phyloP scores from a whole-genome alignment of 2,113 vertebrate species.

The Balaenoptera acutorostrata region DNA sequence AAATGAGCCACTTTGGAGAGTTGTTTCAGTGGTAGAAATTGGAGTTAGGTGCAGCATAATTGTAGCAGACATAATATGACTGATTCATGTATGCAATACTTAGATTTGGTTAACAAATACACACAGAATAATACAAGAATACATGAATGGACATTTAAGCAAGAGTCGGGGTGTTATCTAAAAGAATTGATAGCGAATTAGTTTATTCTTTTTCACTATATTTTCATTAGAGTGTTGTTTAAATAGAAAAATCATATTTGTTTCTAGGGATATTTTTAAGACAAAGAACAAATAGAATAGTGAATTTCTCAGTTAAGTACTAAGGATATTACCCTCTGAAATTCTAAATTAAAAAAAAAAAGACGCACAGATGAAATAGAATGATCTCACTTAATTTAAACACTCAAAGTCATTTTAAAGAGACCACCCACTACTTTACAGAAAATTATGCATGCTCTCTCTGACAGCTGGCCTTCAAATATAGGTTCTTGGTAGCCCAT shows the following conservation, averaged over 20 bases:
- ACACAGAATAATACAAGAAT: neutral
- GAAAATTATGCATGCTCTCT: neutral
- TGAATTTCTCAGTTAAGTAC: neutral
- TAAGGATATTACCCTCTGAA: neutral
- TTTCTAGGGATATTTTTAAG: neutral
- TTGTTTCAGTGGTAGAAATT: neutral
- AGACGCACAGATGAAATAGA: neutral
- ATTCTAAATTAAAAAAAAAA: constrained; percentile 17
- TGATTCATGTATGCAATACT: neutral
- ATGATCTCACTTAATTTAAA: neutral
- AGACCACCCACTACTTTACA: neutral
- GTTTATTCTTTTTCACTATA: neutral
- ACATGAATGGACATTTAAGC: neutral
- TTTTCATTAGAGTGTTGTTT: neutral
- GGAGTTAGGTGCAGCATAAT: neutral
- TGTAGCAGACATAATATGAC: neutral
- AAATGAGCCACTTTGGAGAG: neutral
- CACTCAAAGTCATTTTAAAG: neutral
- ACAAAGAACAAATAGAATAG: neutral
- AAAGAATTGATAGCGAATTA: neutral
- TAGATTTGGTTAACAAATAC: neutral
- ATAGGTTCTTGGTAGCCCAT: neutral
- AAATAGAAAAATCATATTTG: neutral
- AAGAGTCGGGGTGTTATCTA: neutral
- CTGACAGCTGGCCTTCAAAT: neutral